phyloP scores from a whole-genome alignment of 2,888 invertebrate species.

The Cosmopolites sordidus region DNA sequence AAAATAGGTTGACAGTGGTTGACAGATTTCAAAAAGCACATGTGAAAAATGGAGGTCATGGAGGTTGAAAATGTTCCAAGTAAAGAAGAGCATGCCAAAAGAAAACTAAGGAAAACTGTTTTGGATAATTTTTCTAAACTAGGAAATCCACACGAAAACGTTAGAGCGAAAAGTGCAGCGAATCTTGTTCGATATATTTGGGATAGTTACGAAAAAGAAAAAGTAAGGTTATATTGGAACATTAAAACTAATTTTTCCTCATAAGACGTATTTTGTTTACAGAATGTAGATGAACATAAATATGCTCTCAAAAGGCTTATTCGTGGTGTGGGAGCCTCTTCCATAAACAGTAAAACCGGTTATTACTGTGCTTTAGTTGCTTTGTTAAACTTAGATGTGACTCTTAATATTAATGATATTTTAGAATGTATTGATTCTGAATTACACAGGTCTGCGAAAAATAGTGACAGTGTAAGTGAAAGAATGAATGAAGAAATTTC shows the following conservation, averaged over 20 bases:
- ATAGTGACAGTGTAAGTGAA: slow-evolving; percentile 65
- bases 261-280: slow-evolving; percentile 30
- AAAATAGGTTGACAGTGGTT: no score
- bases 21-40: no score
- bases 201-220: slow-evolving; percentile 37
- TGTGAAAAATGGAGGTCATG: slow-evolving; percentile 7
- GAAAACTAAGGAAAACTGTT: slow-evolving; percentile 42
- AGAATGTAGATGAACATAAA: slow-evolving; percentile 60
- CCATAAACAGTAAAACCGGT: slow-evolving; percentile 60
- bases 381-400: slow-evolving; percentile 53
- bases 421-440: slow-evolving; percentile 61
- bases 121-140: slow-evolving; percentile 50
- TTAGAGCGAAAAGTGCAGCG: slow-evolving; percentile 46
- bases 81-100: slow-evolving; percentile 28
- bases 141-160: slow-evolving; percentile 42
- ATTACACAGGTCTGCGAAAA: slow-evolving; percentile 57
- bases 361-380: slow-evolving; percentile 66
- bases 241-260: not conserved
- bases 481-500: no score
- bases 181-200: slow-evolving; percentile 47
- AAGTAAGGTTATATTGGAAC: slow-evolving; percentile 43
- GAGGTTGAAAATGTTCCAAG: slow-evolving; percentile 4
- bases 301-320: slow-evolving; percentile 67
- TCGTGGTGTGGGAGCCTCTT: slow-evolving; percentile 67
- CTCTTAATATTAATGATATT: slow-evolving; percentile 53